phyloP scores from a whole-genome alignment of 2,888 invertebrate genomes.

The Hirtodrosophila confusa region DNA sequence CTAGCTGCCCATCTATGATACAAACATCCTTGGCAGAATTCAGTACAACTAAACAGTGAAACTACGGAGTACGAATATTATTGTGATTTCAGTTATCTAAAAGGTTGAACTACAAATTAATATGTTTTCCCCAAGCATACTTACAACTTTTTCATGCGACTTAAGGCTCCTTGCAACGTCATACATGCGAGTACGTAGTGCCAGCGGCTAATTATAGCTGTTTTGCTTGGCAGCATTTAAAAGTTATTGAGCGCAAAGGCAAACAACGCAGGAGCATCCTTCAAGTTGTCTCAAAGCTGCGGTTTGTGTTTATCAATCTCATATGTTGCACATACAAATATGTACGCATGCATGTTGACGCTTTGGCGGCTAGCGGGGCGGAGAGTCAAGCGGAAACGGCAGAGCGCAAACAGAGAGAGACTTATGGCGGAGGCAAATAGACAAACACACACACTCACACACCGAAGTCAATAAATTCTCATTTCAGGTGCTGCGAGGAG shows the following conservation, averaged over 20 bases:
- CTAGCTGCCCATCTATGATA: too few relatives aligned
- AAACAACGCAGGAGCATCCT: slow-evolving; percentile 55
- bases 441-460: slow-evolving; percentile 14
- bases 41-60: too few relatives aligned
- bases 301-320: slow-evolving; percentile 60
- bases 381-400: slow-evolving; percentile 36
- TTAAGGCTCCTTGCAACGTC: slow-evolving; percentile 18
- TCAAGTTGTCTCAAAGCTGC: slow-evolving; percentile 53
- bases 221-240: slow-evolving; percentile 38
- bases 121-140: slow-evolving; percentile 18
- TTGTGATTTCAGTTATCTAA: slow-evolving; percentile 14
- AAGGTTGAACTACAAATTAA: slow-evolving; percentile 6
- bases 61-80: not conserved
- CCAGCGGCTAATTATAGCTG: slow-evolving; percentile 11
- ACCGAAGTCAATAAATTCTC: slow-evolving; percentile 75
- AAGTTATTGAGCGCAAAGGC: slow-evolving; percentile 67
- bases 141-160: slow-evolving; percentile 11
- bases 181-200: slow-evolving; percentile 13
- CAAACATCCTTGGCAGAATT: too few relatives aligned
- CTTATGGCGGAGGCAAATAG: slow-evolving; percentile 44
- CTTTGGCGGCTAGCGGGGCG: not conserved
- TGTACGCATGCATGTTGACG: too few relatives aligned
- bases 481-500: slow-evolving; percentile 64
- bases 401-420: slow-evolving; percentile 46
- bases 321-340: slow-evolving; percentile 43